These are phyloP conservation scores for Nasonia longicornis DNA, from an alignment of 1,140 invertebrate species.

Conservation along the genomic window DNA sequence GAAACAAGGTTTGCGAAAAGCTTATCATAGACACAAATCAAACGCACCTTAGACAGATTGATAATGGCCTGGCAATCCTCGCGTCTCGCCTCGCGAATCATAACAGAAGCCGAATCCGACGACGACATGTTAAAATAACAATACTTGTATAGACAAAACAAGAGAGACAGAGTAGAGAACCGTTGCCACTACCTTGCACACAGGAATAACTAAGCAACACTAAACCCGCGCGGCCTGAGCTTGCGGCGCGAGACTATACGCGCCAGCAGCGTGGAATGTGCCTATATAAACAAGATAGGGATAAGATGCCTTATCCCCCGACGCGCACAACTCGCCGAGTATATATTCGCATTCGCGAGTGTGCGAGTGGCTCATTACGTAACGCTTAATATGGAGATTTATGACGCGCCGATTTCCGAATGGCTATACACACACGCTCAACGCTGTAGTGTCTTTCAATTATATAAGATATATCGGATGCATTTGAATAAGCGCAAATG, in stretches of 20 bases:
- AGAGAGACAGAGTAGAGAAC: neutral
- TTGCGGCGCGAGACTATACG: conserved; percentile 8
- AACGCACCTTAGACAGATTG: conserved; percentile 40
- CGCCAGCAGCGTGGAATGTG: conserved; percentile 38
- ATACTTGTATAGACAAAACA: neutral
- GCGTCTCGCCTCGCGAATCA: conserved; percentile 38
- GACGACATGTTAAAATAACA: neutral
- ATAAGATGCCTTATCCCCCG: conserved; percentile 24
- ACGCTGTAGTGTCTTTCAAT: neutral
- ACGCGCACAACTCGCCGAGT: neutral
- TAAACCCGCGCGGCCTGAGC: neutral
- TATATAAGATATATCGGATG: conserved; percentile 28
- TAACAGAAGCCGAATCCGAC: conserved; percentile 1
- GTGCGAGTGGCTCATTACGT: conserved; percentile 25
- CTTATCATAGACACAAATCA: neutral
- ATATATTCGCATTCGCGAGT: neutral
- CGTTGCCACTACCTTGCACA: neutral
- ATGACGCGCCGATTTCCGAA: conserved; percentile 13
- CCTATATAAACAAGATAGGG: conserved; percentile 36
- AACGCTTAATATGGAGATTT: conserved; percentile 35
- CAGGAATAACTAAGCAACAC: conserved; percentile 7
- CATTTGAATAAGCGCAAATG: neutral
- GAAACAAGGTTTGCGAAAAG: neutral
- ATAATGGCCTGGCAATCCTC: conserved; percentile 42
- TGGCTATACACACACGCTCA: neutral